A percentile compares a stretch with the other conserved stretches of the same genome.
Conservation (phyloP, 2,888 invertebrate genomes). For the Diabrotica balteata region DNA sequence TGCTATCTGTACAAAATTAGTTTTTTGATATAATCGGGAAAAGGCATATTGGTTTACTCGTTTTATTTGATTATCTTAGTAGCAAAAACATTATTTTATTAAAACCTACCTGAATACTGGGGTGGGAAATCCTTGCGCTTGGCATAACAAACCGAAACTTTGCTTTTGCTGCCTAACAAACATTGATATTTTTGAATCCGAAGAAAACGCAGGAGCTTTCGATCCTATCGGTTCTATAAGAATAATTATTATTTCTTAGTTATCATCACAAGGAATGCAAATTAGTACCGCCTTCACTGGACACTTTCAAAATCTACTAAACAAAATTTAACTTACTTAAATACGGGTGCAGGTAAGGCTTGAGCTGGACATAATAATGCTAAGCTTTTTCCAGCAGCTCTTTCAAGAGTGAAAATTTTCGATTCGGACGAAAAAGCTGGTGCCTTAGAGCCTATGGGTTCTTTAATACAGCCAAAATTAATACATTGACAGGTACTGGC, state of each 20-base stretch:
- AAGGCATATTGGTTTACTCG: no score
- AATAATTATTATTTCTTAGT: no score
- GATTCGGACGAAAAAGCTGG: constrained; percentile 61
- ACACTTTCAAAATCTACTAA: no score
- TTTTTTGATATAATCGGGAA: no score
- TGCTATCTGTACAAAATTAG: no score
- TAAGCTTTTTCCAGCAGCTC: constrained; percentile 56
- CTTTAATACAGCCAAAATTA: constrained; percentile 46
- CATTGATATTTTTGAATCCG: constrained; percentile 61
- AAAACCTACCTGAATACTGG: constrained; percentile 68
- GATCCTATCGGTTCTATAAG: constrained; percentile 64
- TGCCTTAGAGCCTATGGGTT: constrained; percentile 65
- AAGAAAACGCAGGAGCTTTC: constrained; percentile 61
- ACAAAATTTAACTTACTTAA: constrained; percentile 63
- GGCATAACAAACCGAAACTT: constrained; percentile 63
- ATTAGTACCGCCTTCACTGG: no score
- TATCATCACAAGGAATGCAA: no score
- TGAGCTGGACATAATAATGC: constrained; percentile 66
- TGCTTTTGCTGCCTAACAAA: constrained; percentile 59
- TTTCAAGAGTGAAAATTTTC: constrained; percentile 62
- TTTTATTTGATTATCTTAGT: no score
- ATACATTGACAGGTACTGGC: no score
- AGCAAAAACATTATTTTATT: no score
- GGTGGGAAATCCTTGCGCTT: constrained; percentile 66
- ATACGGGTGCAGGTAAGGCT: constrained; percentile 68